Percentiles rank a stretch among this genome's conserved stretches.
Evolutionary conservation across 2,797 vertebrate genomes (phyloP).

Genomic region (Gymnothorax javanicus): DNA sequence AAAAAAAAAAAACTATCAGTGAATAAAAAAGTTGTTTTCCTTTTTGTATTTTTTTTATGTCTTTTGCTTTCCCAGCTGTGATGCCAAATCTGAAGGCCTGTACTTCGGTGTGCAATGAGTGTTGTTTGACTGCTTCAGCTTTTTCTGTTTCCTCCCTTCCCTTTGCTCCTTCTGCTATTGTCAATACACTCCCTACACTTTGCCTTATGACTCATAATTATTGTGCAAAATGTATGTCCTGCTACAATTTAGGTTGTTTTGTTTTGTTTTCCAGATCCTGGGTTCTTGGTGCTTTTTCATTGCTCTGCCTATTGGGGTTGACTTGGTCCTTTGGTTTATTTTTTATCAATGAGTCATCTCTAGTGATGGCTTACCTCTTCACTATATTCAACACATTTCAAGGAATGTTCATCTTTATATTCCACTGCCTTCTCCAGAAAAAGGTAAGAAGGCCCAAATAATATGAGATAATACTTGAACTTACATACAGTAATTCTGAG

Average conservation of each 20-base stretch:
- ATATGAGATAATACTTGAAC: slow-evolving; percentile 37
- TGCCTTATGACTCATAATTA: slow-evolving; percentile 27
- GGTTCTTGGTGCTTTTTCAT: slow-evolving; percentile 94
- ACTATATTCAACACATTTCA: slow-evolving; percentile 98
- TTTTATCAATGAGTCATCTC: slow-evolving; percentile 91
- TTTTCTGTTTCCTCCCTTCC: slow-evolving; percentile 66
- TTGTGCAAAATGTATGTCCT: background rate
- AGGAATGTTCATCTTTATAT: slow-evolving; percentile 99
- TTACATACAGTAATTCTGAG: background rate
- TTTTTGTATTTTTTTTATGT: background rate
- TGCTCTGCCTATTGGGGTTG: slow-evolving; percentile 92
- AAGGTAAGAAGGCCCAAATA: slow-evolving; percentile 80
- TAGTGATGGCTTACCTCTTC: slow-evolving; percentile 98
- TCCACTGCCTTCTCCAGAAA: slow-evolving; percentile 97
- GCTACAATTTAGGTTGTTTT: slow-evolving; percentile 14
- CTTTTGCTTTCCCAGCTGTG: background rate
- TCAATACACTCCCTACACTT: slow-evolving; percentile 39
- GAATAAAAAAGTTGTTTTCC: background rate
- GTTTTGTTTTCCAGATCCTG: slow-evolving; percentile 82
- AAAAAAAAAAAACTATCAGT: slow-evolving; percentile 27
- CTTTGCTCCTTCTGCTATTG: slow-evolving; percentile 72
- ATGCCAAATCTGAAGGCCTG: slow-evolving; percentile 12
- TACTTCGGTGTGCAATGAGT: slow-evolving; percentile 20
- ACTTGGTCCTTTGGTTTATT: slow-evolving; percentile 98
- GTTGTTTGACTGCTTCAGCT: slow-evolving; percentile 43